phyloP scores from a whole-genome alignment of 2,888 invertebrate genomes.

The Corbicula japonica region DNA sequence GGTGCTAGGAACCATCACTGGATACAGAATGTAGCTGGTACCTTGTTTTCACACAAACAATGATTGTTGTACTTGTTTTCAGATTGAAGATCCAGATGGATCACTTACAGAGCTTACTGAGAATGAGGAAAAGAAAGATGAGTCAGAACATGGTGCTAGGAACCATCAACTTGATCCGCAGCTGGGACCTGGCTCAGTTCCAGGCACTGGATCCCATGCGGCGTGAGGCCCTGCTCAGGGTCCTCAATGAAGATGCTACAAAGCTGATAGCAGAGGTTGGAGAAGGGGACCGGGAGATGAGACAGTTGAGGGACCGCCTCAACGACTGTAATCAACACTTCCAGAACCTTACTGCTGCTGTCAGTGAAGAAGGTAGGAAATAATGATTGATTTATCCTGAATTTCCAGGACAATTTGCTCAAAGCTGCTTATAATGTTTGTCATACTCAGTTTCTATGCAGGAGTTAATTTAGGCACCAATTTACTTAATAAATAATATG shows the following conservation, averaged over 20 bases:
- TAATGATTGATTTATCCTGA: too few species aligned
- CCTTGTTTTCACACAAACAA: too few species aligned
- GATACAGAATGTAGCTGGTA: too few species aligned
- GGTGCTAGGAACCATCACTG: conserved; percentile 96
- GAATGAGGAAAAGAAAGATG: conserved; percentile 96
- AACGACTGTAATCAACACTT: conserved; percentile 97
- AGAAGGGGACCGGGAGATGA: conserved; percentile 91
- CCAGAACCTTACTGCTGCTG: conserved; percentile 96
- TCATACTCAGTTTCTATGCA: too few species aligned
- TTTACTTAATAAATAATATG: too few species aligned
- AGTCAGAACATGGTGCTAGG: conserved; percentile 97
- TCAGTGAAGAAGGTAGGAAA: conserved; percentile 88
- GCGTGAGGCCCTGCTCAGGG: conserved; percentile 94
- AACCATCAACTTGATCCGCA: conserved; percentile 98
- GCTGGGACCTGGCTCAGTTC: conserved; percentile 93
- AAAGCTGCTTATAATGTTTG: too few species aligned
- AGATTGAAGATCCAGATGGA: conserved; percentile 90
- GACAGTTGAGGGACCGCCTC: conserved; percentile 95
- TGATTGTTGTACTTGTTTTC: too few species aligned
- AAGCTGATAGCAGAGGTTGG: conserved; percentile 97
- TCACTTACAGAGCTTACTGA: conserved; percentile 95
- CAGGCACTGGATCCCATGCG: conserved; percentile 98
- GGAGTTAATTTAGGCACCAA: too few species aligned
- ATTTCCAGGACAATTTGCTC: too few species aligned
- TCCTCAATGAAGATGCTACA: conserved; percentile 98